A percentile compares a stretch with the other conserved stretches of the same genome.
Evolutionary conservation across 2,797 vertebrate species (phyloP).

Genomic region (Euthynnus affinis): DNA sequence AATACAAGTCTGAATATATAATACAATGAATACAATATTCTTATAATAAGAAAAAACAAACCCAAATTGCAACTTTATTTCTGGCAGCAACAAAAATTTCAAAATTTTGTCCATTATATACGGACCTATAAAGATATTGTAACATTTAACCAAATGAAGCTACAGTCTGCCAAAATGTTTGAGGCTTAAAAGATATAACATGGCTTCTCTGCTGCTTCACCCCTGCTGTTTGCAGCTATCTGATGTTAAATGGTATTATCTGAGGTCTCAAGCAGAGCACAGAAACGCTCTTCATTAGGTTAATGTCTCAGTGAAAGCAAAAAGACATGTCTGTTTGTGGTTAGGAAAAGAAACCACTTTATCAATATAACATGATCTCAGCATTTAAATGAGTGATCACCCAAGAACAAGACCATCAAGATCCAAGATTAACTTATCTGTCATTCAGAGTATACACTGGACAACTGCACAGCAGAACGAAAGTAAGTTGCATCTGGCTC

Average conservation of each 20-base stretch:
- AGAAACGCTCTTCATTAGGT: conserved; percentile 7
- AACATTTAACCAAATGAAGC: not conserved
- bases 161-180: conserved; percentile 4
- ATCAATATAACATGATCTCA: not conserved
- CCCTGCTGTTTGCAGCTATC: conserved; percentile 16
- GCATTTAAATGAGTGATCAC: not conserved
- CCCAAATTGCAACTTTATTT: not conserved
- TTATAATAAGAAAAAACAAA: not conserved
- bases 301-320: not conserved
- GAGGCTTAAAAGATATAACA: not conserved
- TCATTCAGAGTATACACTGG: too few relatives aligned
- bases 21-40: not conserved
- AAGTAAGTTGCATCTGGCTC: too few relatives aligned
- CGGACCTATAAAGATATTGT: not conserved
- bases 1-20: not conserved
- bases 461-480: too few relatives aligned
- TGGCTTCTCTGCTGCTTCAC: not conserved
- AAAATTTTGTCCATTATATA: not conserved
- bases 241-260: conserved; percentile 22
- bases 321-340: not conserved
- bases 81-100: not conserved
- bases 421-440: too few relatives aligned
- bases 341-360: not conserved
- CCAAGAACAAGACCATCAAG: not conserved
- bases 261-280: not conserved